Evolutionary conservation across 2,113 vertebrate species (phyloP).

Genomic region (Lophura nycthemera): DNA sequence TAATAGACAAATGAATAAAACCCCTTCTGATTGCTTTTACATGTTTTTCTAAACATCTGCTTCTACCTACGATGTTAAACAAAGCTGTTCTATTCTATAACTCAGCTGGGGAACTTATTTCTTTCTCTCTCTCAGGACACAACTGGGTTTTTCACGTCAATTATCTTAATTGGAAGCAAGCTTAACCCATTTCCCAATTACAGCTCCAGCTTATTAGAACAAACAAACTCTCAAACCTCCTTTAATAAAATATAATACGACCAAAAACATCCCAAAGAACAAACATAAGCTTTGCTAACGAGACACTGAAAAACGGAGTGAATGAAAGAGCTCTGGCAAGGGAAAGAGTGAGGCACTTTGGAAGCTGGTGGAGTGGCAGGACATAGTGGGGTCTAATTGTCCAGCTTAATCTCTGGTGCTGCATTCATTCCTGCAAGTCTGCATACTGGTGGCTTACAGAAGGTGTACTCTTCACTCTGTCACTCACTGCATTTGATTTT

Average conservation of each 20-base stretch:
- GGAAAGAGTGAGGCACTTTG: background rate
- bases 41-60: slow-evolving; percentile 53
- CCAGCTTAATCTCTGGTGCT: background rate
- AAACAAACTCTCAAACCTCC: slow-evolving; percentile 53
- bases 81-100: slow-evolving; percentile 46
- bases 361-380: background rate
- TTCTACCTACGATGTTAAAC: slow-evolving; percentile 58
- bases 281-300: background rate
- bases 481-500: background rate
- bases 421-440: background rate
- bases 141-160: slow-evolving; percentile 73
- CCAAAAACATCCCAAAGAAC: background rate
- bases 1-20: slow-evolving; percentile 71
- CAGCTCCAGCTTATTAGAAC: slow-evolving; percentile 69
- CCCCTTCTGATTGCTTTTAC: slow-evolving; percentile 52
- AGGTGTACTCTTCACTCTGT: background rate
- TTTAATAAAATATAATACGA: slow-evolving; percentile 38
- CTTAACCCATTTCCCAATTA: slow-evolving; percentile 76
- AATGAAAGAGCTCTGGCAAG: background rate
- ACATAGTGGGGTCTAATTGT: accelerated
- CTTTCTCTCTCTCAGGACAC: slow-evolving; percentile 52
- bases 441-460: background rate
- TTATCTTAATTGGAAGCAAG: slow-evolving; percentile 80
- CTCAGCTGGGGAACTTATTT: slow-evolving; percentile 52
- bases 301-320: background rate